Evolutionary conservation across 2,797 vertebrate species (phyloP).

Genomic region (Neosilurus mollespiculum): DNA sequence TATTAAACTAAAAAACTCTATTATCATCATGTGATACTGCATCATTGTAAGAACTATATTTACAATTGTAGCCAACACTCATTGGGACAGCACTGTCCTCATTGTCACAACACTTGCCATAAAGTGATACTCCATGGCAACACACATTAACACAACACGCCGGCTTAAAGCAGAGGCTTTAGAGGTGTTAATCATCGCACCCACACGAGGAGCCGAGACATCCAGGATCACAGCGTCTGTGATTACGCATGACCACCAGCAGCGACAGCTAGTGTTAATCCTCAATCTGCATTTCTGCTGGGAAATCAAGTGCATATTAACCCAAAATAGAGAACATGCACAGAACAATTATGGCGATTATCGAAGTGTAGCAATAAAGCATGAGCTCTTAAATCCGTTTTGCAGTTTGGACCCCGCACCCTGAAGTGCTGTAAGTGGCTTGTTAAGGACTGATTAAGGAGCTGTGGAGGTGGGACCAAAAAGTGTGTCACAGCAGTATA

Average conservation of each 20-base stretch:
- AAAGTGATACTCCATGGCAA: neutral
- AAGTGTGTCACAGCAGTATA: conserved; percentile 6
- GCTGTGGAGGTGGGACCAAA: neutral
- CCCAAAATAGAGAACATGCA: conserved; percentile 24
- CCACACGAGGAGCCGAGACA: neutral
- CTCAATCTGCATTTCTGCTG: conserved; percentile 33
- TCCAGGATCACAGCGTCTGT: neutral
- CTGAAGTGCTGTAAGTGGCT: conserved; percentile 41
- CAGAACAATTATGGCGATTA: conserved; percentile 40
- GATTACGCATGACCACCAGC: conserved; percentile 26
- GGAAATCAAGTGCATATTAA: conserved; percentile 55
- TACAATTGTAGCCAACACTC: neutral
- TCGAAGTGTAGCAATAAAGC: conserved; percentile 50
- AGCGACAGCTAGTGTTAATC: conserved; percentile 23
- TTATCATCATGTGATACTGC: neutral
- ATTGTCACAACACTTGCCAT: neutral
- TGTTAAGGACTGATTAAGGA: conserved; percentile 45
- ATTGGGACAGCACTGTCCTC: neutral
- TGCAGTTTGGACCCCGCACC: conserved; percentile 26
- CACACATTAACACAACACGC: neutral
- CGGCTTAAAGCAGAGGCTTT: conserved; percentile 28
- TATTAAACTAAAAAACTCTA: too few relatives aligned
- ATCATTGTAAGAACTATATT: neutral
- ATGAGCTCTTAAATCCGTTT: conserved; percentile 41
- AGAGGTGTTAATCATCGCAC: conserved; percentile 35